These are phyloP conservation scores for Typhlomys cinereus DNA, from an alignment of 2,113 vertebrate genomes.

Conservation along the genomic window DNA sequence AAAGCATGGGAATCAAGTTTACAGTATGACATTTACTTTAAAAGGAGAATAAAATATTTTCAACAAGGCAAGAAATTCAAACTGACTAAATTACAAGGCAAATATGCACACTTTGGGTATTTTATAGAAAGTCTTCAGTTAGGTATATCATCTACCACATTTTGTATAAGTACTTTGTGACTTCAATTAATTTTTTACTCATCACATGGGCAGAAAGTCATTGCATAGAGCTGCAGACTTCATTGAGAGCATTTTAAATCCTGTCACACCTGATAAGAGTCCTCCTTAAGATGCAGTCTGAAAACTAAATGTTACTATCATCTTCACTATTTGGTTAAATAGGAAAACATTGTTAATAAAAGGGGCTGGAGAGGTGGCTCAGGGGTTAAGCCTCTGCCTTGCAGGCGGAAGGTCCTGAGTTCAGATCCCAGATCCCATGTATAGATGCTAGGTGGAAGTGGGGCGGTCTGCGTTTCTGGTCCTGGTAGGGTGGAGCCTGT, in stretches of 20 bases:
- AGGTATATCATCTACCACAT: not conserved
- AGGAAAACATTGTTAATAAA: not conserved
- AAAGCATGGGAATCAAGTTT: not conserved
- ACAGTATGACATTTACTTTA: constrained; percentile 28
- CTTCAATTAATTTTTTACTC: constrained; percentile 37
- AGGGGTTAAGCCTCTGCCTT: too few species aligned
- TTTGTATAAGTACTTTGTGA: not conserved
- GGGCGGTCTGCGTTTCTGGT: too few species aligned
- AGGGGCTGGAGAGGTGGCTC: too few species aligned
- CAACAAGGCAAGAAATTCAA: constrained; percentile 11
- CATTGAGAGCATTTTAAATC: too few species aligned
- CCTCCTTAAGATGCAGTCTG: not conserved
- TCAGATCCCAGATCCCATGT: too few species aligned
- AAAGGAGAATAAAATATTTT: constrained; percentile 44
- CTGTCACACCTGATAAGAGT: not conserved
- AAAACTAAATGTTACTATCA: not conserved
- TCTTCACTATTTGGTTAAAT: not conserved
- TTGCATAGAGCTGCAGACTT: not conserved
- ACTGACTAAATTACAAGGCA: not conserved
- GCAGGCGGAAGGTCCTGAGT: too few species aligned
- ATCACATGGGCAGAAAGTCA: not conserved
- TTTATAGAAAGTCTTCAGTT: constrained; percentile 27
- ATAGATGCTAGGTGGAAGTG: too few species aligned
- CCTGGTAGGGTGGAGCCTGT: too few species aligned
- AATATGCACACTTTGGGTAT: not conserved